Evolutionary conservation across 1,140 invertebrate genomes (phyloP), one percentile per base, ranked within the genome.

Genomic region (Procambarus virginalis): DNA sequence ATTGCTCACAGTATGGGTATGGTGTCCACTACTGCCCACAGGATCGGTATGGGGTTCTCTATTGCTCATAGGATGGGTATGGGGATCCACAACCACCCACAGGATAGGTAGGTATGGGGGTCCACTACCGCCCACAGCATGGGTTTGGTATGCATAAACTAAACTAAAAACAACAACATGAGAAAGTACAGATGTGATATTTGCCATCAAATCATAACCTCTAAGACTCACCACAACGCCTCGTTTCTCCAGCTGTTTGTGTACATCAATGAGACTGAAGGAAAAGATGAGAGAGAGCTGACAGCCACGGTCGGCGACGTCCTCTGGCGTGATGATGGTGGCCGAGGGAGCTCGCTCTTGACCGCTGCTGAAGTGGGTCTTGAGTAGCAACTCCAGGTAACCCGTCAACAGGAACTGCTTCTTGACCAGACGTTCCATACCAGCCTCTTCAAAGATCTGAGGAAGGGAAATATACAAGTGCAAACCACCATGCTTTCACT

Each of bases 341-440:
- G 95, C 92, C 22, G 88, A 45, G 20, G 89, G 82, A 12, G 93
- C 83, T 2, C 95, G 90, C 12, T 12, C 68, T 2, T 79, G 75
- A 0, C 77, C 51, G 4, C 10, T 79, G n/a, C 55, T 34, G 79
- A 91, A 91, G 76, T 91, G 46, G n/a, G 17, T 68, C n/a, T 86
- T 78, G 9, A 92, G 12, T 20, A 95, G 93, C 48, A 93, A 92
- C 92, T 96, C 95, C 55, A 96, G 90, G 92, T 96, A 96, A 0
- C 94, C 95, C 3, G 95, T 96, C n/a, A 96, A 92, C 34, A 95
- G 92, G 84, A 92, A 93, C 22, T 95, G 95, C 91, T 95, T 95
- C 20, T 93, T 91, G 12, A 94, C 84, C 9, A 96, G 87, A 22
- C 94, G 93, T 55, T 94, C 92, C 92, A 95, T 94, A 0, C 93